Evolutionary conservation across 2,797 vertebrate genomes (phyloP).

Genomic region (Sylvia borin): DNA sequence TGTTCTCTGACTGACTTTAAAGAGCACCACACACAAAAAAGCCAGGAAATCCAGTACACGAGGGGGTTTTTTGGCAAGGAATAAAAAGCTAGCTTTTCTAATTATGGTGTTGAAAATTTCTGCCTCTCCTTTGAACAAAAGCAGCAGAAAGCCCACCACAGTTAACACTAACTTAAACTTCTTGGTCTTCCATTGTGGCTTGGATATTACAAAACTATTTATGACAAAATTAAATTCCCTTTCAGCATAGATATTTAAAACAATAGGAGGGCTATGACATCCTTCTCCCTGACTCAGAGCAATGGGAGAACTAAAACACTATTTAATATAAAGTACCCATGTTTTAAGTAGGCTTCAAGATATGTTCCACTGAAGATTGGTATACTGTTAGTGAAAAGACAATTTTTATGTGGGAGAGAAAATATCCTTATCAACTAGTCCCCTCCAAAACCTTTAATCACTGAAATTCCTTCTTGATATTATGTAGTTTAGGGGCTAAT

Average conservation of each 20-base stretch:
- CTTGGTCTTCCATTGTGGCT: not conserved
- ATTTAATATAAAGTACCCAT: not conserved
- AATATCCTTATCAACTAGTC: not conserved
- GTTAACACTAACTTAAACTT: not conserved
- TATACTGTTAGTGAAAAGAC: not conserved
- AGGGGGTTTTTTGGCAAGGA: not conserved
- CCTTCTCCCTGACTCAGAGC: not conserved
- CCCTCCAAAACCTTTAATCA: not conserved
- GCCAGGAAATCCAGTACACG: not conserved
- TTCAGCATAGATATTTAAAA: not conserved
- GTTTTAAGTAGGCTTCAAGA: not conserved
- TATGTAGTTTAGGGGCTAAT: not conserved
- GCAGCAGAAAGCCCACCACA: not conserved
- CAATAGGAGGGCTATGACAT: not conserved
- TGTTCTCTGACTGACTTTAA: not conserved
- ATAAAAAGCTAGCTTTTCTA: not conserved
- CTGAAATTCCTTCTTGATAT: not conserved
- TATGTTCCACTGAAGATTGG: not conserved
- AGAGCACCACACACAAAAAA: not conserved
- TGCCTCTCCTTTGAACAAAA: not conserved
- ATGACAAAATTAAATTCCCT: not conserved
- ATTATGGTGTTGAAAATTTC: not conserved
- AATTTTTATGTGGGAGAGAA: not conserved
- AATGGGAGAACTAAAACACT: not conserved
- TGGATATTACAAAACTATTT: not conserved